Base-by-base conservation (phyloP, 2,888 invertebrate genomes). In the Spodoptera exigua region DNA sequence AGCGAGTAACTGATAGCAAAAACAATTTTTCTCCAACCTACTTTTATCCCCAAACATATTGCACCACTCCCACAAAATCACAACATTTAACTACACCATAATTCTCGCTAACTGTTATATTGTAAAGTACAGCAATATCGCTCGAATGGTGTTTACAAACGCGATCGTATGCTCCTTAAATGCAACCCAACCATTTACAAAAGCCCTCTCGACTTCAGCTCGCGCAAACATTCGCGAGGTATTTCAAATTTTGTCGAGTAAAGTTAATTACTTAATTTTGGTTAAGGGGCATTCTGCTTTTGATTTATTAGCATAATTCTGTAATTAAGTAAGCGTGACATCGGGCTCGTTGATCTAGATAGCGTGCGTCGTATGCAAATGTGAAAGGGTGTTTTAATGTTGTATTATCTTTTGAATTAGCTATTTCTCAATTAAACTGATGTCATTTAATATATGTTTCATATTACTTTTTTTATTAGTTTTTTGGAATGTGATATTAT, bases 221-320 rank as follows among this genome's bases (percentile, higher is more conserved):
- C 56, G 60, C 55, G 61, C 73, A 80, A 81, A 84, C 79, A 86
- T 70, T 67, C 41, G 48, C 56, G 51, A 16, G 51, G 69, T 63
- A 61, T 81, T 81, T 84, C 81, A 77, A 82, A 89, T 82, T 84
- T 78, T 54, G 78, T 57, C 61, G 86, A 74, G 72, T 85, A 77
- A 82, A 80, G 81, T 88, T 90, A 91, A 92, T 91, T 89, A 91
- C 91, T 91, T 92, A 89, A 92, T 92, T 91, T 87, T 67, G 80
- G 85, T 85, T 85, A 86, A 87, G 83, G 81, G 85, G 83, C 85
- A 86, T 86, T 84, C 82, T 77, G 74, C 72, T 66, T 70, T 79
- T 88, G 87, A 90, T 90, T 90, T 89, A 90, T 89, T 88, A 88
- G 77, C 86, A 88, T 89, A 88, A 89, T 89, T 82, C 77, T 71